These are phyloP conservation scores for Octodonta nipae DNA, from an alignment of 2,888 invertebrate species.

Conservation along the genomic window DNA sequence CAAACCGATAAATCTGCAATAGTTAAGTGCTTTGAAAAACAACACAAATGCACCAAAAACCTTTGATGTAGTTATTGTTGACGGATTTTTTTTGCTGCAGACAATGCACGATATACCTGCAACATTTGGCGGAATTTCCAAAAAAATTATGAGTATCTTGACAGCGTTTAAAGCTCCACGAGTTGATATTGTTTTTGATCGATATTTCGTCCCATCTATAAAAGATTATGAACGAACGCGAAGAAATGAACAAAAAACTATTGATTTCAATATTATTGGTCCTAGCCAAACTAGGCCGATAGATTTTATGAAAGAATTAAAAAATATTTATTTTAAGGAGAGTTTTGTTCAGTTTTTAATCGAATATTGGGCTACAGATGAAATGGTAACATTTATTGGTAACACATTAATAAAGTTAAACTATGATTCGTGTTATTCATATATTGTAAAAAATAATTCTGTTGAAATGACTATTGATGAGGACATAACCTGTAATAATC, in stretches of 20 bases:
- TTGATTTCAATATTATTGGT: slow-evolving; percentile 7
- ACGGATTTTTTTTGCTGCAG: slow-evolving; percentile 21
- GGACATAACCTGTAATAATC: slow-evolving; percentile 11
- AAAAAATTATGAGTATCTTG: slow-evolving; percentile 13
- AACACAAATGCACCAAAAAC: slow-evolving; percentile 8
- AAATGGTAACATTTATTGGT: slow-evolving; percentile 10
- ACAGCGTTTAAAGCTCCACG: slow-evolving; percentile 12
- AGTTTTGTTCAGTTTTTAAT: slow-evolving; percentile 12
- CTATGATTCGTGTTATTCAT: slow-evolving; percentile 4
- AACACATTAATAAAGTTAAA: slow-evolving; percentile 9
- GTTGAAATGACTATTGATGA: slow-evolving; percentile 2
- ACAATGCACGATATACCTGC: slow-evolving; percentile 15
- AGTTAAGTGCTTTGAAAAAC: slow-evolving; percentile 13
- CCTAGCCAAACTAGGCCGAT: slow-evolving; percentile 5
- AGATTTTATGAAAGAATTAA: slow-evolving; percentile 9
- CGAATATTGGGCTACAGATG: slow-evolving; percentile 6
- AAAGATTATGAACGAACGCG: slow-evolving; percentile 7
- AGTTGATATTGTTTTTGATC: slow-evolving; percentile 18
- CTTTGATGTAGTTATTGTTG: slow-evolving; percentile 16
- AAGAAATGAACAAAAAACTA: slow-evolving; percentile 5
- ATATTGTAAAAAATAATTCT: slow-evolving; percentile 2
- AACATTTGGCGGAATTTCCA: slow-evolving; percentile 16
- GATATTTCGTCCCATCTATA: slow-evolving; percentile 11
- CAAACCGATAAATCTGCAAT: slow-evolving; percentile 22
- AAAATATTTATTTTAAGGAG: slow-evolving; percentile 13